Evolutionary conservation across 1,140 invertebrate genomes (phyloP).

Genomic region (Pemphigus obesinymphae): DNA sequence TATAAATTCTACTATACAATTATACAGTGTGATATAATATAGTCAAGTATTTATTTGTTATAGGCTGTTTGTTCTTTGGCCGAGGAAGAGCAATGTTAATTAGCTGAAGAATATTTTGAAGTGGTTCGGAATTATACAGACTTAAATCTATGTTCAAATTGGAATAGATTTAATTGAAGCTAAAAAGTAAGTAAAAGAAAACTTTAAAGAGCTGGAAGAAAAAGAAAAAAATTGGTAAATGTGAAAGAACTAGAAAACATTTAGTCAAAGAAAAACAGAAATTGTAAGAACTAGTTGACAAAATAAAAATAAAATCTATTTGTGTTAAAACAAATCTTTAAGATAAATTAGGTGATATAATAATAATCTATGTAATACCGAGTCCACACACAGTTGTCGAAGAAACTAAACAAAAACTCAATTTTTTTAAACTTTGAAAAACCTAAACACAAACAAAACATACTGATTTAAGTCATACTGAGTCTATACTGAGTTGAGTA

Average conservation of each 20-base stretch:
- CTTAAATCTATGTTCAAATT: slow-evolving; percentile 15
- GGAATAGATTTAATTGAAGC: background rate
- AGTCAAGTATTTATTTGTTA: background rate
- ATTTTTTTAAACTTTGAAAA: too few relatives aligned
- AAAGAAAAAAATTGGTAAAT: slow-evolving; percentile 10
- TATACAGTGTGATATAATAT: too few relatives aligned
- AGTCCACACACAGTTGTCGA: too few relatives aligned
- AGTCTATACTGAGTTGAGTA: too few relatives aligned
- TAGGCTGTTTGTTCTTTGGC: slow-evolving; percentile 8
- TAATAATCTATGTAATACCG: too few relatives aligned
- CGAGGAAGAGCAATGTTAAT: slow-evolving; percentile 12
- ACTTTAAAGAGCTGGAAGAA: background rate
- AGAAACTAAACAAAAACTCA: too few relatives aligned
- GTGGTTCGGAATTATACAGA: slow-evolving; percentile 5
- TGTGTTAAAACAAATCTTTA: slow-evolving; percentile 27
- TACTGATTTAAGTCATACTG: too few relatives aligned
- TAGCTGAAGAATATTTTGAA: slow-evolving; percentile 28
- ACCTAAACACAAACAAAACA: too few relatives aligned
- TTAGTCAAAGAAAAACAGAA: background rate
- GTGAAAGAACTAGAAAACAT: background rate
- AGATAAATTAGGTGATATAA: too few relatives aligned
- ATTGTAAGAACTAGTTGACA: background rate
- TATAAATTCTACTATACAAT: too few relatives aligned
- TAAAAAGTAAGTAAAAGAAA: slow-evolving; percentile 9
- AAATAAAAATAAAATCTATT: slow-evolving; percentile 27